Base-by-base conservation (phyloP, 2,113 vertebrate species). In the Macroglossus sobrinus region DNA sequence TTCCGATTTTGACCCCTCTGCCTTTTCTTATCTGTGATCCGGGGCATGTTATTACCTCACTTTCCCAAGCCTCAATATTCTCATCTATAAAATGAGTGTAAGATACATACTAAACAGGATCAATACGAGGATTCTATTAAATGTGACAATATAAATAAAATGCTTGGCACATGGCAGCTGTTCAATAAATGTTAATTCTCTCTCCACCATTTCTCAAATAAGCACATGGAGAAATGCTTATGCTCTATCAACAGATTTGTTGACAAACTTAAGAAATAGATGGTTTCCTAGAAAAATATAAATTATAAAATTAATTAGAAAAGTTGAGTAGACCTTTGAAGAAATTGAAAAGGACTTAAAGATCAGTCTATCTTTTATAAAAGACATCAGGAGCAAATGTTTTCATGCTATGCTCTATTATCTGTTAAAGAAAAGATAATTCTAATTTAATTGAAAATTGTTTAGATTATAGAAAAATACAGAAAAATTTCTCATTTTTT, bases 91-190 rank as follows among this genome's bases (percentile, higher is more conserved):
- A 97, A 85, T 43, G 45, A 76, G 40, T 12, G 35, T 74, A 84
- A 74, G 33, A 91, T 43, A 84, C 15, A 74, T 47, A 50, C 6
- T 33, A 40, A 76, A 53, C 15, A 80, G 22, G 30, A 26, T 59
- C n/a, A 28, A 21, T 22, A 59, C 75, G 72, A 89, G 4, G 59
- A 59, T 71, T 86, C 79, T 81, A 15, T 89, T 33, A 80, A 84
- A 81, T 76, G 45, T 43, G 71, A 76, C 24, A 30, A 64, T 95
- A 76, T 33, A 45, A 93, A 89, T 85, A 76, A 92, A 93, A 92
- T 28, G 30, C 59, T 53, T 45, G 53, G 9, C 38, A 50, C 45
- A 80, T 7, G 69, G 33, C 47, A 89, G 16, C 35, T 33, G 12
- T 45, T 86, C 24, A 66, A 19, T 45, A 53, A 81, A 74, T 14